Conservation (phyloP, 2,113 vertebrate species). For the Pao palembangensis region DNA sequence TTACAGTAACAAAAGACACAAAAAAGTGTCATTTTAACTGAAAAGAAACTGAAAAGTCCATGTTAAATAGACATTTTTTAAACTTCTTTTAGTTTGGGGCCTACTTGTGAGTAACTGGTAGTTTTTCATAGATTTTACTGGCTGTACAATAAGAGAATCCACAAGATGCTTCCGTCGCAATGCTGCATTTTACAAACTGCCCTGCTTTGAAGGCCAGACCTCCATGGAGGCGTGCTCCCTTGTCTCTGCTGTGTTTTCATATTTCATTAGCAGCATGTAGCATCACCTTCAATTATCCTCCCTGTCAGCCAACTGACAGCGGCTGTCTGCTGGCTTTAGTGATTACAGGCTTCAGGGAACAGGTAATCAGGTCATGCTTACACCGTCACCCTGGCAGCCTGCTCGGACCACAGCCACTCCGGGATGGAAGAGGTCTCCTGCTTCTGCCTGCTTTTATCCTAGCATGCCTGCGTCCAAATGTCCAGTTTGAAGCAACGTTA, state of each 20-base stretch:
- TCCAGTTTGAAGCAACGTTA: not conserved
- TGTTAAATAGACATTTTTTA: too few relatives aligned
- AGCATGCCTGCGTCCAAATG: not conserved
- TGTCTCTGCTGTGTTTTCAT: slow-evolving; percentile 54
- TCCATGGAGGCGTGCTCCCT: slow-evolving; percentile 13
- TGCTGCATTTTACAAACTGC: not conserved
- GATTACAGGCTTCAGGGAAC: slow-evolving; percentile 66
- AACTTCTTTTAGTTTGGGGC: too few relatives aligned
- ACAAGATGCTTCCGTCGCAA: too few relatives aligned
- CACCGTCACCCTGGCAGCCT: slow-evolving; percentile 42
- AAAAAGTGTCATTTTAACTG: too few relatives aligned
- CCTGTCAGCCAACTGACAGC: slow-evolving; percentile 43
- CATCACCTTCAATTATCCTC: slow-evolving; percentile 63
- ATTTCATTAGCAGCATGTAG: slow-evolving; percentile 62
- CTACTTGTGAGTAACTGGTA: too few relatives aligned
- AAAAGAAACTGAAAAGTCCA: too few relatives aligned
- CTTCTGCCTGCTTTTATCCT: slow-evolving; percentile 12
- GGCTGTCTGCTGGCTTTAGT: slow-evolving; percentile 62
- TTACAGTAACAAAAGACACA: too few relatives aligned
- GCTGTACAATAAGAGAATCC: not conserved
- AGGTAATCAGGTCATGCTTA: slow-evolving; percentile 69
- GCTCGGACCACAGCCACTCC: slow-evolving; percentile 49
- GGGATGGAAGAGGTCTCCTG: slow-evolving; percentile 23
- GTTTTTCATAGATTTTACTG: not conserved
- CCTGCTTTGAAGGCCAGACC: not conserved